A percentile compares a stretch with the other conserved stretches of the same genome.
These are phyloP conservation scores for Tachysurus fulvidraco DNA, from an alignment of 2,113 vertebrate species.

Conservation along the genomic window DNA sequence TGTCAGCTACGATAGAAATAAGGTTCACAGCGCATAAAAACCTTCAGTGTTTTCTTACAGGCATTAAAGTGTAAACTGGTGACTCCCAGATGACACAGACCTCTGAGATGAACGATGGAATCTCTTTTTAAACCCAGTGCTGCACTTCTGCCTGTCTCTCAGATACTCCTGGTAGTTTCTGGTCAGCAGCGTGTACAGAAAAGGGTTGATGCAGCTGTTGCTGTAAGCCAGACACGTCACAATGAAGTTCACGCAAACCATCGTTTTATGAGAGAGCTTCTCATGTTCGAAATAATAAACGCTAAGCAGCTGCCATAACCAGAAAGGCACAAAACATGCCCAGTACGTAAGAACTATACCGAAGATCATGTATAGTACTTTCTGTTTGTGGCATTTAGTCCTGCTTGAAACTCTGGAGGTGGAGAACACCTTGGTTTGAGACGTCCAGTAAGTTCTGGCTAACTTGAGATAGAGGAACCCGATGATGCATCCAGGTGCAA, in stretches of 20 bases:
- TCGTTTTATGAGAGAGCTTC: conserved; percentile 49
- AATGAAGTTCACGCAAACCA: conserved; percentile 57
- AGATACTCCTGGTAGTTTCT: conserved; percentile 63
- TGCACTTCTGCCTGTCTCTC: conserved; percentile 47
- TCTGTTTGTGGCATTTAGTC: conserved; percentile 54
- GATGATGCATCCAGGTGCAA: conserved; percentile 61
- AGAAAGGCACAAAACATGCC: conserved; percentile 62
- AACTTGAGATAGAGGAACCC: conserved; percentile 58
- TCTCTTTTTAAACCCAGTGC: conserved; percentile 46
- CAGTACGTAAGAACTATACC: conserved; percentile 60
- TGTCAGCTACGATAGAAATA: neutral
- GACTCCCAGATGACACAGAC: conserved; percentile 55
- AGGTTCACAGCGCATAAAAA: neutral
- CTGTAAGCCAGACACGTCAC: conserved; percentile 63
- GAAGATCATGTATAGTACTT: conserved; percentile 62
- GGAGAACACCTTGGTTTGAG: conserved; percentile 47
- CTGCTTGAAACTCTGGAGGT: conserved; percentile 35
- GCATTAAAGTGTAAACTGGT: conserved; percentile 49
- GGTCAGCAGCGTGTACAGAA: conserved; percentile 60
- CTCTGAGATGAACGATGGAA: conserved; percentile 52
- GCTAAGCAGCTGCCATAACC: conserved; percentile 62
- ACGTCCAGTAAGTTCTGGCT: conserved; percentile 59
- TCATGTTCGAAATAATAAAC: conserved; percentile 54
- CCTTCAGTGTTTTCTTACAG: neutral
- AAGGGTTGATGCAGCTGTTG: conserved; percentile 65